These are phyloP conservation scores for Rhimphoctona megacephalus DNA, from an alignment of 2,888 invertebrate species.

Conservation along the genomic window DNA sequence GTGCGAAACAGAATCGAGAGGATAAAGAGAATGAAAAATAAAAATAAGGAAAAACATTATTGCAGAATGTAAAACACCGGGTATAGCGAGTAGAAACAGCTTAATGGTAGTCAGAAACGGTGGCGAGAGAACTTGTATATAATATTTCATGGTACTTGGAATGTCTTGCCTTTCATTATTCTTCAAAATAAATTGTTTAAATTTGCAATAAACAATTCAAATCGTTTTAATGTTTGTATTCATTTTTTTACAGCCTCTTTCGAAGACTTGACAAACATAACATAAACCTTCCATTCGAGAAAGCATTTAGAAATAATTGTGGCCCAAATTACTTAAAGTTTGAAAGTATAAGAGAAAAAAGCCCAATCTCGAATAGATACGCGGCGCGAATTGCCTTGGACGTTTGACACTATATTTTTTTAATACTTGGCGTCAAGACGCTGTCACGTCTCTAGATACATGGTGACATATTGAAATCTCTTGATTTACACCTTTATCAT, in stretches of 20 bases:
- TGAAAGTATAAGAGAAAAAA: no score
- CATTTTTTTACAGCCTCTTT: no score
- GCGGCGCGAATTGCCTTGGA: no score
- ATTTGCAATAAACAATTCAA: neutral
- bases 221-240: neutral
- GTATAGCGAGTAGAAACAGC: conserved; percentile 20
- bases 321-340: no score
- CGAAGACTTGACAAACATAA: neutral
- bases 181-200: neutral
- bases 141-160: conserved; percentile 29
- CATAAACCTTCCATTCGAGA: neutral
- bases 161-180: conserved; percentile 31
- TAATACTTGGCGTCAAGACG: no score
- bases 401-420: no score
- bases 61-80: conserved; percentile 50
- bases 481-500: no score
- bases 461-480: no score
- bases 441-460: no score
- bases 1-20: conserved; percentile 32
- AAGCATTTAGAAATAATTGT: neutral
- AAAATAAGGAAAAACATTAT: conserved; percentile 20
- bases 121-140: conserved; percentile 36
- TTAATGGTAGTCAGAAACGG: conserved; percentile 27
- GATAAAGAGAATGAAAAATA: conserved; percentile 13
- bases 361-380: no score